Evolutionary conservation across 2,113 vertebrate genomes (phyloP).

Genomic region (Cinclus cinclus): DNA sequence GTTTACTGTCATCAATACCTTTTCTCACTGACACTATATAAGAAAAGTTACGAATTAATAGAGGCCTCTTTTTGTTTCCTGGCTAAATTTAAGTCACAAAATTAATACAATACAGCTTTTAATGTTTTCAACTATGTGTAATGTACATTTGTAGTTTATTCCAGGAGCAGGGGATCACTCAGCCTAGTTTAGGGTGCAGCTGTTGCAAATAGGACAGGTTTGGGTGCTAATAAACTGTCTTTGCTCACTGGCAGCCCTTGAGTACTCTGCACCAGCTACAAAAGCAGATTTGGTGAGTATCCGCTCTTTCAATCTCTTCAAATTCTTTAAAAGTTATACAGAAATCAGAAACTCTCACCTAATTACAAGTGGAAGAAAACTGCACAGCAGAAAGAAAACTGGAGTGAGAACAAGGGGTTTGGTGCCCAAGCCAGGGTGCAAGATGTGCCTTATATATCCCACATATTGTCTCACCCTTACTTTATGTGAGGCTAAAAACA

Average conservation of each 20-base stretch:
- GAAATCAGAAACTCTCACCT: neutral
- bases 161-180: neutral
- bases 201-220: neutral
- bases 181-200: neutral
- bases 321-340: neutral
- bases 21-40: neutral
- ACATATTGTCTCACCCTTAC: neutral
- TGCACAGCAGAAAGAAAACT: neutral
- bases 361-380: neutral
- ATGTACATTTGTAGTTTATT: neutral
- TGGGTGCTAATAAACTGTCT: neutral
- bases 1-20: neutral
- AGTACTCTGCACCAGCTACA: neutral
- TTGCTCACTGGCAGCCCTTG: constrained; percentile 27
- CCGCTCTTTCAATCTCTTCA: neutral
- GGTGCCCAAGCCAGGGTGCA: neutral
- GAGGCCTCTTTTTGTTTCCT: neutral
- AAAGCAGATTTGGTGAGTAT: constrained; percentile 56
- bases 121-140: neutral
- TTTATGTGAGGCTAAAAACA: neutral
- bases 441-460: neutral
- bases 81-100: neutral
- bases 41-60: neutral
- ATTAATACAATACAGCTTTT: neutral
- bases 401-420: neutral